Percentiles rank a stretch among this genome's conserved stretches.
Evolutionary conservation across 2,888 invertebrate species (phyloP).

Genomic region (Cerastis leucographa): DNA sequence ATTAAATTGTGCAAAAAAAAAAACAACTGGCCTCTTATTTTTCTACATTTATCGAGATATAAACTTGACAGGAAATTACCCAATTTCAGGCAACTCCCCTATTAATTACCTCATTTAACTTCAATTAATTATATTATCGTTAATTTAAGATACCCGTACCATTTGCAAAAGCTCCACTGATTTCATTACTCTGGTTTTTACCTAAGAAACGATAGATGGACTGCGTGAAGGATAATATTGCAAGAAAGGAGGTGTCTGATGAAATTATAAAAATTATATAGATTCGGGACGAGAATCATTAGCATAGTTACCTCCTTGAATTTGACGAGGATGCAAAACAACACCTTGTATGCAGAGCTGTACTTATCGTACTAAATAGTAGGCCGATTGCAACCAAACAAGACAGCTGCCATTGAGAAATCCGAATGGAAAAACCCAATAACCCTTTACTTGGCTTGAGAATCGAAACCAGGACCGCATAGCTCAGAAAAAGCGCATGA

Average conservation of each 20-base stretch:
- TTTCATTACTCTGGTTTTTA: neutral
- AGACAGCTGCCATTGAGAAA: neutral
- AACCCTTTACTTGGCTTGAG: neutral
- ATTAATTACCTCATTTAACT: slow-evolving; percentile 12
- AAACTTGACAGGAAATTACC: neutral
- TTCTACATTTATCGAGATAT: neutral
- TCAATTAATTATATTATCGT: neutral
- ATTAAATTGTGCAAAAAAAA: too few species aligned
- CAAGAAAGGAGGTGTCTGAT: too few species aligned
- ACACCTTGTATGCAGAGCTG: too few species aligned
- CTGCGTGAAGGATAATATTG: too few species aligned
- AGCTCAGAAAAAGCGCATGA: neutral
- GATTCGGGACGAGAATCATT: too few species aligned
- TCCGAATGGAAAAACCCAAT: neutral
- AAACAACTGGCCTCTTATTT: neutral
- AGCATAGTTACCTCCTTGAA: too few species aligned
- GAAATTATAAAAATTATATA: too few species aligned
- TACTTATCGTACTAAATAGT: neutral
- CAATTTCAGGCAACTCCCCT: neutral
- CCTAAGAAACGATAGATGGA: too few species aligned
- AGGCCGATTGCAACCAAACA: neutral
- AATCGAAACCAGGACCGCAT: neutral
- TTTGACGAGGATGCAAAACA: too few species aligned
- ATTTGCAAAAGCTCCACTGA: neutral
- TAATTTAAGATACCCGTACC: neutral